phyloP scores from a whole-genome alignment of 2,113 vertebrate genomes.

The Poeciliopsis occidentalis region DNA sequence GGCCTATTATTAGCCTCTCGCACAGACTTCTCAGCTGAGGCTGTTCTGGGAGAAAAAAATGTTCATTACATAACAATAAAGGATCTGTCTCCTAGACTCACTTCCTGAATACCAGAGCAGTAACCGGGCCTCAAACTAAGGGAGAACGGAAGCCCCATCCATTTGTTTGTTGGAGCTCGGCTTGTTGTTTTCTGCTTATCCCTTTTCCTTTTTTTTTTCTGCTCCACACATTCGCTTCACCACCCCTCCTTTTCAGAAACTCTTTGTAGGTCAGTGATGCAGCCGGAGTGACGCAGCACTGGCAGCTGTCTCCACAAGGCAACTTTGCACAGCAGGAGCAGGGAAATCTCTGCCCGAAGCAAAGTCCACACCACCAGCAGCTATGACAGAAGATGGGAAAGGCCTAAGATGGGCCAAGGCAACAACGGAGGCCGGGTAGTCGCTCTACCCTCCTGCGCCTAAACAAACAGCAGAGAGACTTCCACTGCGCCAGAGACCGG shows the following conservation, averaged over 20 bases:
- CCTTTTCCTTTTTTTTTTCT: slow-evolving; percentile 21
- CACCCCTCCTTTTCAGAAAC: slow-evolving; percentile 65
- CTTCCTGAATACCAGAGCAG: slow-evolving; percentile 74
- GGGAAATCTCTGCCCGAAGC: slow-evolving; percentile 53
- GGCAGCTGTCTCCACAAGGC: slow-evolving; percentile 64
- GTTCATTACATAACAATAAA: slow-evolving; percentile 78
- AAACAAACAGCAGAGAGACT: slow-evolving; percentile 56
- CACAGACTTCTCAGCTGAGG: slow-evolving; percentile 67
- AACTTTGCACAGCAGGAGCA: slow-evolving; percentile 59
- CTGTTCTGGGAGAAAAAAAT: slow-evolving; percentile 63
- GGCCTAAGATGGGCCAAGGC: slow-evolving; percentile 40
- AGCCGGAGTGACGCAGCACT: slow-evolving; percentile 74
- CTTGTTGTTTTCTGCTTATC: slow-evolving; percentile 62
- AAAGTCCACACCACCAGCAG: slow-evolving; percentile 36
- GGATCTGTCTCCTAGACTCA: slow-evolving; percentile 70
- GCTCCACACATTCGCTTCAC: slow-evolving; percentile 51
- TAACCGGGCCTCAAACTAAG: slow-evolving; percentile 50
- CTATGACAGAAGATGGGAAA: slow-evolving; percentile 43
- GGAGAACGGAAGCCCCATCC: slow-evolving; percentile 54
- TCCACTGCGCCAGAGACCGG: slow-evolving; percentile 44
- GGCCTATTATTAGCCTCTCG: slow-evolving; percentile 73
- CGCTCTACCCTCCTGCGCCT: slow-evolving; percentile 39
- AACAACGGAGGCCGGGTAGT: slow-evolving; percentile 38
- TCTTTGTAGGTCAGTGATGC: slow-evolving; percentile 75
- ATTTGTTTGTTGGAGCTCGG: slow-evolving; percentile 50